Evolutionary conservation across 2,797 vertebrate genomes (phyloP), one percentile per base, ranked within the genome.

Genomic region (Arrhamphus sclerolepis): DNA sequence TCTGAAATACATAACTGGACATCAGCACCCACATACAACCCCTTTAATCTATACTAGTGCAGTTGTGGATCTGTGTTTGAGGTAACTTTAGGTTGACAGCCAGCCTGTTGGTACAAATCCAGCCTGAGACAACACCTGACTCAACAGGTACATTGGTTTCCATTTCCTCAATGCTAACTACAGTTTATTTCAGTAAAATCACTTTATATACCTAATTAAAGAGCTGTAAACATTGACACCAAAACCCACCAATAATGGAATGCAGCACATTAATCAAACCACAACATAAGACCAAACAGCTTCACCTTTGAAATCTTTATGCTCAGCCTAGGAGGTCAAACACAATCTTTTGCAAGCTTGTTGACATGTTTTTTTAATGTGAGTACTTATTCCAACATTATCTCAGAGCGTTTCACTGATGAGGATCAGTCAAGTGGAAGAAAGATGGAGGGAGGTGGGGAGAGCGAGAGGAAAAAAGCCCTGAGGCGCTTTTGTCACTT

Each of bases 401-500:
- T 85, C 66, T 62, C 62, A 77, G 67, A 80, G 65, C 31, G 66
- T 82, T 81, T 87, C 53, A 66, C 65, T 81, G 81, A 85, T 76
- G 73, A 73, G 55, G 61, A 73, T 81, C 82, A 82, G 80, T 82
- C 78, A 75, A 77, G 80, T 77, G 69, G 71, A 86, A 77, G 81
- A 87, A 83, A 84, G 81, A 85, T 80, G 72, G 77, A 70, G 77
- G 69, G 71, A 82, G 69, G 81, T 84, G 82, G 57, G 72, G 79
- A 85, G 62, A 53, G 62, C 71, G 79, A 85, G 62, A 56, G 67
- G 56, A 65, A 81, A 84, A 85, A 87, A 83, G 83, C 76, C 90
- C 88, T 55, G 66, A 89, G 87, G 89, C 74, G 80, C 87, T 90
- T 93, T 92, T 92, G 89, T 91, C 64, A 73, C 85, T 87, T 85